Evolutionary conservation across 2,113 vertebrate species (phyloP).

Genomic region (Mormyrus iriodes): DNA sequence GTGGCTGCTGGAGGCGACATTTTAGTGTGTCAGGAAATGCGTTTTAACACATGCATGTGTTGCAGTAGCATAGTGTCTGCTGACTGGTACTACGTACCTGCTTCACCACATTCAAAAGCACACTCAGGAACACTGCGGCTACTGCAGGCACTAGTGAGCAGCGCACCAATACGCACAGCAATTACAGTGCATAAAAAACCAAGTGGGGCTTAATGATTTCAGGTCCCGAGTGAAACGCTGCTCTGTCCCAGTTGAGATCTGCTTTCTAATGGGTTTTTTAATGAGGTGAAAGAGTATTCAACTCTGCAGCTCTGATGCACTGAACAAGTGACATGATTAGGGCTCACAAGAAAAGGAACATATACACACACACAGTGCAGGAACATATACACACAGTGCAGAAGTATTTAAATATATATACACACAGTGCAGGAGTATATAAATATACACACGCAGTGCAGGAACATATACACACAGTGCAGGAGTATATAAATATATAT

Average conservation of each 20-base stretch:
- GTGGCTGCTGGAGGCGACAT: not conserved
- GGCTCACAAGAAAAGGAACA: not conserved
- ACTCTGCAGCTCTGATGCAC: not conserved
- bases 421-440: not conserved
- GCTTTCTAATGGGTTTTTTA: not conserved
- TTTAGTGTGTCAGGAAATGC: not conserved
- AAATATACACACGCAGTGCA: not conserved
- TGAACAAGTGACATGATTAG: not conserved
- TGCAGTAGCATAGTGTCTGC: not conserved
- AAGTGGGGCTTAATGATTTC: not conserved
- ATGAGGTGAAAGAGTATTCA: not conserved
- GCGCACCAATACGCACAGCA: not conserved
- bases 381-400: not conserved
- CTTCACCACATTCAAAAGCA: not conserved
- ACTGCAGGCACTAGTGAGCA: not conserved
- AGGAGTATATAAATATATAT: too few relatives aligned
- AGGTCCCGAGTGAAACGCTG: not conserved
- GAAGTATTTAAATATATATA: not conserved
- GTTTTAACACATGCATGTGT: not conserved
- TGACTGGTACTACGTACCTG: not conserved
- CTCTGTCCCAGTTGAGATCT: not conserved
- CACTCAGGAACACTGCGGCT: not conserved
- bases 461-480: not conserved
- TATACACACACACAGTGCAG: not conserved
- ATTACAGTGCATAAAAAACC: not conserved